A percentile compares a stretch with the other conserved stretches of the same genome.
These are phyloP conservation scores for Stegastes partitus DNA, from an alignment of 2,113 vertebrate genomes.

Conservation along the genomic window DNA sequence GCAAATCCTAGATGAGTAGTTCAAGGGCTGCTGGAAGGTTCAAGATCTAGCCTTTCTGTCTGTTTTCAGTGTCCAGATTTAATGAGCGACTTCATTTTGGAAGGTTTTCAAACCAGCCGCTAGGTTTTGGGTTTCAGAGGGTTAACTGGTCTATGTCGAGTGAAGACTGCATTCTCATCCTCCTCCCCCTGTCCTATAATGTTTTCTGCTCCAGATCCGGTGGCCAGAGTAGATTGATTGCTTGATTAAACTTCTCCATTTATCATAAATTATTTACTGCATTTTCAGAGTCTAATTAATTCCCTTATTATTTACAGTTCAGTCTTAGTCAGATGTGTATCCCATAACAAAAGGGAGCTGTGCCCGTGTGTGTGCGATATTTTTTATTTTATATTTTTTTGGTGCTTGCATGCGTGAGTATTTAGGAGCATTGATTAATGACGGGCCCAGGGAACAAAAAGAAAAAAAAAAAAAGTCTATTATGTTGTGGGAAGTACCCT, in stretches of 20 bases:
- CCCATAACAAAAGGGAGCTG: constrained; percentile 16
- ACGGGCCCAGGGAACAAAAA: neutral
- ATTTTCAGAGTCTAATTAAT: constrained; percentile 68
- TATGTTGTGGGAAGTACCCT: neutral
- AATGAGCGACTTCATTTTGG: no score
- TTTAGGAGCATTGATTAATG: constrained; percentile 53
- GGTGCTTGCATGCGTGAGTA: neutral
- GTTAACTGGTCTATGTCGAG: constrained; percentile 12
- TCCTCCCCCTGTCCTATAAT: constrained; percentile 7
- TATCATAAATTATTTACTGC: constrained; percentile 71
- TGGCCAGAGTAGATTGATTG: constrained; percentile 43
- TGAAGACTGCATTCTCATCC: constrained; percentile 14
- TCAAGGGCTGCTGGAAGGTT: no score
- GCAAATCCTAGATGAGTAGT: no score
- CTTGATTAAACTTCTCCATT: constrained; percentile 68
- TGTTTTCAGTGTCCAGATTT: no score
- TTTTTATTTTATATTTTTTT: no score
- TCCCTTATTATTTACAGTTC: constrained; percentile 68
- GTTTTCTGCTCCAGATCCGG: constrained; percentile 47
- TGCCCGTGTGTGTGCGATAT: neutral
- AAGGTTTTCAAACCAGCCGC: no score
- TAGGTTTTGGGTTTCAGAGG: no score
- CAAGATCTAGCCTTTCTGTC: no score
- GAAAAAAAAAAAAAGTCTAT: neutral
- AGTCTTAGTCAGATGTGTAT: constrained; percentile 17